Conservation (phyloP, 2,797 vertebrate species). For the Macroramphosus scolopax region DNA sequence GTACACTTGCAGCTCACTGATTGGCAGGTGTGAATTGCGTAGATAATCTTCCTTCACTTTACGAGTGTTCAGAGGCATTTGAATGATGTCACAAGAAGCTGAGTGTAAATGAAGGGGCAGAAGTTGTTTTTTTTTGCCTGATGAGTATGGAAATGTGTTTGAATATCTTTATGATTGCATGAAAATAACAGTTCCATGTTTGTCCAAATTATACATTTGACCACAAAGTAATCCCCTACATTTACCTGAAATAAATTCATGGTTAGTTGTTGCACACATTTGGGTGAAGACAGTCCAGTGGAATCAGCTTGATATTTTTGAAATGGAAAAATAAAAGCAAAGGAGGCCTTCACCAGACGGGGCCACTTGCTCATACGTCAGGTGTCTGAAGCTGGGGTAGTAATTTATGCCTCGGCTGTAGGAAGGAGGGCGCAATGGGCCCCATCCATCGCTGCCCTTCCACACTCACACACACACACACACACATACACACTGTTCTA, state of each 20-base stretch:
- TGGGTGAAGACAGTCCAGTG: too few relatives aligned
- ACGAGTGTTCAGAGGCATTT: conserved; percentile 39
- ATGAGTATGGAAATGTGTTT: conserved; percentile 1
- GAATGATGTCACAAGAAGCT: conserved; percentile 44
- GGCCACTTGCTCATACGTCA: conserved; percentile 45
- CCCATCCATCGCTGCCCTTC: conserved; percentile 59
- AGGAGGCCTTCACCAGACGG: conserved; percentile 13
- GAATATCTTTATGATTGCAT: too few relatives aligned
- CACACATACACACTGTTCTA: conserved; percentile 17
- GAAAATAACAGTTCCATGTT: too few relatives aligned
- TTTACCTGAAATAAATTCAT: too few relatives aligned
- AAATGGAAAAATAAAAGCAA: conserved; percentile 19
- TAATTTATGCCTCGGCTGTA: conserved; percentile 68
- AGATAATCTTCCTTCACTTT: conserved; percentile 51
- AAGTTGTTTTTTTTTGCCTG: conserved; percentile 3
- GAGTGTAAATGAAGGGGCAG: conserved; percentile 17
- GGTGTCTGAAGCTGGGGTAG: conserved; percentile 46
- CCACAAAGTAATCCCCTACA: too few relatives aligned
- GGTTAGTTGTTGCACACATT: too few relatives aligned
- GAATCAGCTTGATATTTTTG: conserved; percentile 14
- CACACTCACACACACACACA: too few relatives aligned
- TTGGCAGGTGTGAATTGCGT: conserved; percentile 55
- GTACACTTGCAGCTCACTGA: conserved; percentile 53
- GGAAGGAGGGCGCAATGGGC: conserved; percentile 65
- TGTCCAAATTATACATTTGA: too few relatives aligned